Evolutionary conservation across 2,888 invertebrate species (phyloP).

Genomic region (Tachina grossa): DNA sequence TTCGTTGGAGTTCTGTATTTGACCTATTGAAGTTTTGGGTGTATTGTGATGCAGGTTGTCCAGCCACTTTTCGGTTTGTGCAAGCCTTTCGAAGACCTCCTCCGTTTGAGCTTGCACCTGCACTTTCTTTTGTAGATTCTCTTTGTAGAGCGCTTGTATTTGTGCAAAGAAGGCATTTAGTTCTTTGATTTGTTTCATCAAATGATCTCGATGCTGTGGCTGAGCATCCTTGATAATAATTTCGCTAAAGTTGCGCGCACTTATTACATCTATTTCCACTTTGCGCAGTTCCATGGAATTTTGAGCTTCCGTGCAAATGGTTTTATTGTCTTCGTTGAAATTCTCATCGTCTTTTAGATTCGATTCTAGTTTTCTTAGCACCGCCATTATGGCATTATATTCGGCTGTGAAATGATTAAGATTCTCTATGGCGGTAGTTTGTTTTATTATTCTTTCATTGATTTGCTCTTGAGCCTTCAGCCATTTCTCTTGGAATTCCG

Average conservation of each 20-base stretch:
- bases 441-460: slow-evolving; percentile 81
- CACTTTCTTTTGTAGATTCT: slow-evolving; percentile 77
- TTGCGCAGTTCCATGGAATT: slow-evolving; percentile 80
- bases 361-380: slow-evolving; percentile 75
- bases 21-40: slow-evolving; percentile 84
- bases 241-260: slow-evolving; percentile 82
- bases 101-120: slow-evolving; percentile 78
- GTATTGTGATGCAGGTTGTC: slow-evolving; percentile 85
- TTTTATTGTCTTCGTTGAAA: slow-evolving; percentile 19
- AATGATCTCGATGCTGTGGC: slow-evolving; percentile 76
- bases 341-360: slow-evolving; percentile 67
- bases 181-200: slow-evolving; percentile 78
- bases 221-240: slow-evolving; percentile 81
- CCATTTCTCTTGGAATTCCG: slow-evolving; percentile 79
- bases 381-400: slow-evolving; percentile 79
- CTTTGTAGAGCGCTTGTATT: slow-evolving; percentile 78
- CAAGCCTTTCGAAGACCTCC: slow-evolving; percentile 78
- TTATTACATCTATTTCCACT: slow-evolving; percentile 82
- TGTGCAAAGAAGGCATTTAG: slow-evolving; percentile 79
- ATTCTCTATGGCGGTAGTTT: slow-evolving; percentile 82
- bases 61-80: slow-evolving; percentile 85
- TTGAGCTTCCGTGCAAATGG: slow-evolving; percentile 34
- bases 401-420: slow-evolving; percentile 81
- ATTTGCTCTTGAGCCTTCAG: slow-evolving; percentile 79
- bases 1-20: slow-evolving; percentile 87